These are phyloP conservation scores for Fulmarus glacialis DNA, from an alignment of 2,113 vertebrate species.

Conservation along the genomic window DNA sequence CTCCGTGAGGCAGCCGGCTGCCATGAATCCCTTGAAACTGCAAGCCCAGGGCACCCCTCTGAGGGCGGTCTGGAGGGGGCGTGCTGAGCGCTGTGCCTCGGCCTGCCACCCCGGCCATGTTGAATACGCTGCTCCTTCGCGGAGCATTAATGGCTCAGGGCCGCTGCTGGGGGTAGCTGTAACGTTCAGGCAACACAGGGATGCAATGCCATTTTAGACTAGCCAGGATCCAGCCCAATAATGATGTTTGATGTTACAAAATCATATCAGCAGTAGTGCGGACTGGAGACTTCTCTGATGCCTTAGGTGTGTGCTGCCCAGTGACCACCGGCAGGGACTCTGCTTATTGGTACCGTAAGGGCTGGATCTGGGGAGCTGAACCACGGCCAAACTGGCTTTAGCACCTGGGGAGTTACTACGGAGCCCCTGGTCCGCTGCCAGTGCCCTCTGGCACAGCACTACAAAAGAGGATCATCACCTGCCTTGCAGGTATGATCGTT, in stretches of 20 bases:
- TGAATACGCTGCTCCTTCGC: background rate
- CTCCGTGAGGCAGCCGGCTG: background rate
- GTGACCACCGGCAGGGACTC: no score
- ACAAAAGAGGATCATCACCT: background rate
- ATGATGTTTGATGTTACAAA: background rate
- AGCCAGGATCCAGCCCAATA: background rate
- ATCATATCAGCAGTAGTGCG: background rate
- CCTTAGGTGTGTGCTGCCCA: rapidly evolving
- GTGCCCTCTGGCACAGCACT: background rate
- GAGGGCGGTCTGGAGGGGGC: background rate
- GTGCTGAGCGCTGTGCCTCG: background rate
- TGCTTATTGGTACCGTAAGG: background rate
- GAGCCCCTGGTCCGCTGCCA: background rate
- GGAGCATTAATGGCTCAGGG: rapidly evolving
- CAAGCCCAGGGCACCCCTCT: background rate
- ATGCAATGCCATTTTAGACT: background rate
- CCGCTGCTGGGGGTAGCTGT: background rate
- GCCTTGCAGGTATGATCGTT: background rate
- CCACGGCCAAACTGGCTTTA: background rate
- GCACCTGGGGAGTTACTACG: background rate
- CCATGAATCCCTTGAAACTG: background rate
- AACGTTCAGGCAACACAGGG: background rate
- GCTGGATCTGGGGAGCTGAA: background rate
- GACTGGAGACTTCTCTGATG: background rate
- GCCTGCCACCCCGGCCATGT: rapidly evolving